Percentiles rank a stretch among this genome's conserved stretches.
phyloP scores from a whole-genome alignment of 2,113 vertebrate species.

The Nycticryphes semicollaris region DNA sequence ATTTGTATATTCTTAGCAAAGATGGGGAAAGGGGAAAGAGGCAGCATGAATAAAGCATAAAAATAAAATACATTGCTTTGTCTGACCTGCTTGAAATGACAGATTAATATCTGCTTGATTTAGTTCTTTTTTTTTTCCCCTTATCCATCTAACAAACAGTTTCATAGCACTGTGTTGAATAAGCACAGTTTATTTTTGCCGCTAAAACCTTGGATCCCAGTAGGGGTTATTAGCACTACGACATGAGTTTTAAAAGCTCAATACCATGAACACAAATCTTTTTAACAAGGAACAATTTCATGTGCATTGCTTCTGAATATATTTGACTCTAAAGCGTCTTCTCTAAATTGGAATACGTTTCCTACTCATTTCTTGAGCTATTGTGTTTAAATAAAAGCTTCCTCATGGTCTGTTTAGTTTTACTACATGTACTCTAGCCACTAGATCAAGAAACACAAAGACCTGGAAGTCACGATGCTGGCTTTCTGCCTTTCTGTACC shows the following conservation, averaged over 20 bases:
- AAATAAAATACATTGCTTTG: slow-evolving; percentile 16
- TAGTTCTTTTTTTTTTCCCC: neutral
- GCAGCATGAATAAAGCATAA: slow-evolving; percentile 5
- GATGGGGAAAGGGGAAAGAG: neutral
- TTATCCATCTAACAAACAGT: neutral
- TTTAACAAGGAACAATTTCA: neutral
- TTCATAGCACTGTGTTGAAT: neutral
- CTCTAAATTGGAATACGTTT: neutral
- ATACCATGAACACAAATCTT: neutral
- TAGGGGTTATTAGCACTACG: neutral
- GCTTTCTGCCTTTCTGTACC: neutral
- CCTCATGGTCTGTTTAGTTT: neutral
- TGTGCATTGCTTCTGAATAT: neutral
- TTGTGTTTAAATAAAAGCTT: neutral
- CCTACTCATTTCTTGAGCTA: neutral
- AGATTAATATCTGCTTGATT: slow-evolving; percentile 22
- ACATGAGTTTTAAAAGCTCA: neutral
- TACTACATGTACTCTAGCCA: neutral
- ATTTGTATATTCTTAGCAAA: neutral
- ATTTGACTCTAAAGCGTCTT: neutral
- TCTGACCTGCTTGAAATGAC: slow-evolving; percentile 25
- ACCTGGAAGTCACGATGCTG: neutral
- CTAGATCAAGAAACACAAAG: neutral
- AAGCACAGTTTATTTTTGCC: neutral
- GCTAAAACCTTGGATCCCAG: neutral